Percentiles rank a stretch among this genome's conserved stretches.
These are phyloP conservation scores for Leptinotarsa texana DNA, from an alignment of 1,140 invertebrate genomes.

Conservation along the genomic window DNA sequence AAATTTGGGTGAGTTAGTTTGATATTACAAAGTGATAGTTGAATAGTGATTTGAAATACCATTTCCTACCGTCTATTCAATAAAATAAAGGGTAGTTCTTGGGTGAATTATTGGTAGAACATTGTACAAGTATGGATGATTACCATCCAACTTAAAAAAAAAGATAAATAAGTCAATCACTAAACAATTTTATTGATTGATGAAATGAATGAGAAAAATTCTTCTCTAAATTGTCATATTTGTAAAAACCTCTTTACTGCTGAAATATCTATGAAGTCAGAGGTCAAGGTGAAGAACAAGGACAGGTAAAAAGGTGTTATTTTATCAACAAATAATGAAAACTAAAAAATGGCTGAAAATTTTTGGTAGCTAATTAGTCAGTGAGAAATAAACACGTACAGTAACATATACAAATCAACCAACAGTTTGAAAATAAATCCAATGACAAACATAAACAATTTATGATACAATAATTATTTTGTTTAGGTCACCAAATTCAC, in stretches of 20 bases:
- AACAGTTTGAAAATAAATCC: slow-evolving; percentile 5
- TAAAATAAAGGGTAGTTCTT: no score
- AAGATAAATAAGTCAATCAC: no score
- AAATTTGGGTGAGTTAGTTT: no score
- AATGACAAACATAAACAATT: slow-evolving; percentile 5
- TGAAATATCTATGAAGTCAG: not conserved
- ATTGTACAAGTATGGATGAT: no score
- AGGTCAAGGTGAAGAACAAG: slow-evolving; percentile 5
- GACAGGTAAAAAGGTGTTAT: not conserved
- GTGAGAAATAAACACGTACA: not conserved
- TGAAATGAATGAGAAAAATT: not conserved
- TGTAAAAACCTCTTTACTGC: no score
- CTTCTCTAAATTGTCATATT: no score
- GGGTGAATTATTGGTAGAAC: no score
- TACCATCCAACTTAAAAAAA: no score
- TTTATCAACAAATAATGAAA: not conserved
- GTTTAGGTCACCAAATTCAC: slow-evolving; percentile 24
- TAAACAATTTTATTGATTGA: no score
- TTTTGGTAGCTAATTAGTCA: not conserved
- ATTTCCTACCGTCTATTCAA: no score
- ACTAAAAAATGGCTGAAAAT: not conserved
- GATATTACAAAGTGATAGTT: no score
- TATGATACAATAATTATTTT: slow-evolving; percentile 11
- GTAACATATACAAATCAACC: not conserved
- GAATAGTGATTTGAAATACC: no score